These are phyloP conservation scores for Enteromius fasciolatus DNA, from an alignment of 2,797 vertebrate species.

Conservation along the genomic window DNA sequence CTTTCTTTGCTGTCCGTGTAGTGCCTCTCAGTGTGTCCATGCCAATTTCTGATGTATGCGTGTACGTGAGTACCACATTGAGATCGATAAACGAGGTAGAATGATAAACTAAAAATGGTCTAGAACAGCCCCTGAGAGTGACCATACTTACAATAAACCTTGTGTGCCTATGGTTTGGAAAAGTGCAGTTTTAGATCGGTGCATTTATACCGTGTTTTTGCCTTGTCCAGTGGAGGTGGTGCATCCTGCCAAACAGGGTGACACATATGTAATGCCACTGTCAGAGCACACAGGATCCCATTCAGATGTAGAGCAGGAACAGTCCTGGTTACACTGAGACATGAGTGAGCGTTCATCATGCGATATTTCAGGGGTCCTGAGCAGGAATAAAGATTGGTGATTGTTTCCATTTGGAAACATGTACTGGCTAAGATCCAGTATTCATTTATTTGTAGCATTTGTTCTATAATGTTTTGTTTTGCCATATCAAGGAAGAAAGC, in stretches of 20 bases:
- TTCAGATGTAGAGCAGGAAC: constrained; percentile 78
- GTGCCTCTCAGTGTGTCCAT: no score
- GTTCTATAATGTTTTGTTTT: background rate
- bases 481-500: background rate
- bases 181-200: background rate
- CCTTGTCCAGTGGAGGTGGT: constrained; percentile 79
- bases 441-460: no score
- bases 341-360: constrained; percentile 69
- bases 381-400: background rate
- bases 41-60: no score
- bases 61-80: no score
- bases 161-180: background rate
- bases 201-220: constrained; percentile 75
- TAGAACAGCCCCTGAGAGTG: no score
- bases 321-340: constrained; percentile 83
- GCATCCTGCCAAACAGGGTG: constrained; percentile 92
- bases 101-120: no score
- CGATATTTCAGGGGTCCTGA: constrained; percentile 75
- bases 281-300: constrained; percentile 94
- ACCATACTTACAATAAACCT: no score
- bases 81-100: no score
- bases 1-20: no score
- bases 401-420: background rate
- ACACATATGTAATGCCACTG: constrained; percentile 85
- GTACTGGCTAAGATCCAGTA: background rate